Evolutionary conservation across 2,797 vertebrate genomes (phyloP).

Genomic region (Melopsittacus undulatus): DNA sequence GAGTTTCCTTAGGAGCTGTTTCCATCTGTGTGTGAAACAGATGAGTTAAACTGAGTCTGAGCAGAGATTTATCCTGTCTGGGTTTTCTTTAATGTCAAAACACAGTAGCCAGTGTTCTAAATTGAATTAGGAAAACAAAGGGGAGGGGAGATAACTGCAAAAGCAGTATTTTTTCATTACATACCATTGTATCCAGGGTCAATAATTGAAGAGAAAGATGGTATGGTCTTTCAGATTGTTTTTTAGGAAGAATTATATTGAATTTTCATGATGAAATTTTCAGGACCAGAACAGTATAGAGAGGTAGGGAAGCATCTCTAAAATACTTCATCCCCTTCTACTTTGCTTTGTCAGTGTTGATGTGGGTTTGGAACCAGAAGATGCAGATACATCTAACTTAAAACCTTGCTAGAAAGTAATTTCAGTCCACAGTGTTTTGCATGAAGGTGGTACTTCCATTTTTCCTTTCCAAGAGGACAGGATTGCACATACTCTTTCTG

Average conservation of each 20-base stretch:
- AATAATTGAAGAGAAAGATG: background rate
- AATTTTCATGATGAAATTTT: background rate
- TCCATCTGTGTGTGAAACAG: background rate
- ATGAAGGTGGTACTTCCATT: rapidly evolving
- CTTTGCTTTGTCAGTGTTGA: rapidly evolving
- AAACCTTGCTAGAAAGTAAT: background rate
- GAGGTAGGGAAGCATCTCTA: background rate
- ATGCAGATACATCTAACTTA: background rate
- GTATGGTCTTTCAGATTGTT: rapidly evolving
- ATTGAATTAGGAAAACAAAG: background rate
- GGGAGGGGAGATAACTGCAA: background rate
- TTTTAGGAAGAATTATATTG: background rate
- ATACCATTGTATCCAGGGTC: background rate
- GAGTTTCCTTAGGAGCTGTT: slow-evolving; percentile 5
- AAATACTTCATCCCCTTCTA: background rate
- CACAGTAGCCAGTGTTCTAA: background rate
- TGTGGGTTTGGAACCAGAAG: background rate
- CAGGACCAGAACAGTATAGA: background rate
- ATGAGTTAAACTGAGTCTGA: background rate
- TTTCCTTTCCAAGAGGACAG: background rate
- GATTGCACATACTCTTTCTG: rapidly evolving
- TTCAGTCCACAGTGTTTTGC: rapidly evolving
- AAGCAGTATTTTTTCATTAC: background rate
- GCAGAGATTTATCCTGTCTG: background rate
- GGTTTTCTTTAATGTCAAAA: background rate